Conservation (phyloP, 2,113 vertebrate genomes). For the Shinisaurus crocodilurus region DNA sequence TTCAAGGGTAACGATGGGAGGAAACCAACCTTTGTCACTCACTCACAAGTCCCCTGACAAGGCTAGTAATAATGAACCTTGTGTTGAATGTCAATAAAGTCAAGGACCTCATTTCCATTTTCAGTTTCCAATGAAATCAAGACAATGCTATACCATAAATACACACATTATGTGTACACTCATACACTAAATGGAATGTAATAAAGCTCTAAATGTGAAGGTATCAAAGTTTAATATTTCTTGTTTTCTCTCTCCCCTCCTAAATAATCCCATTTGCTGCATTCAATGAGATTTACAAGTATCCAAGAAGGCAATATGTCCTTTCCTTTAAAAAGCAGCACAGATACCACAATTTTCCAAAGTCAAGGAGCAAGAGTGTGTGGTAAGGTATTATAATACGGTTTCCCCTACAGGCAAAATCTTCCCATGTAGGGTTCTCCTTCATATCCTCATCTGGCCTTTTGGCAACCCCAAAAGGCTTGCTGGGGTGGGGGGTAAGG, state of each 20-base stretch:
- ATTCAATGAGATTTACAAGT: conserved; percentile 53
- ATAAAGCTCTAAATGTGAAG: conserved; percentile 32
- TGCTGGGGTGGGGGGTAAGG: too few species aligned
- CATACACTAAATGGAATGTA: conserved; percentile 24
- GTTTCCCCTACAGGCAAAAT: not conserved
- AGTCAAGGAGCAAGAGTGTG: conserved; percentile 39
- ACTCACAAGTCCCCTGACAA: conserved; percentile 10
- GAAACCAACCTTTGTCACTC: conserved; percentile 6
- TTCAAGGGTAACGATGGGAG: conserved; percentile 39
- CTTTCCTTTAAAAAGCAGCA: conserved; percentile 4
- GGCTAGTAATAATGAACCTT: conserved; percentile 42
- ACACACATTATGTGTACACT: not conserved
- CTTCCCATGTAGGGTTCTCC: conserved; percentile 6
- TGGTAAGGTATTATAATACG: not conserved
- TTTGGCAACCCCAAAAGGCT: not conserved
- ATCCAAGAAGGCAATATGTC: conserved; percentile 16
- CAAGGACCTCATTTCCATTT: conserved; percentile 18
- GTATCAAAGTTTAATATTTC: conserved; percentile 56
- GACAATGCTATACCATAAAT: not conserved
- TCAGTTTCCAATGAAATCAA: conserved; percentile 38
- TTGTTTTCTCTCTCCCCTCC: conserved; percentile 24
- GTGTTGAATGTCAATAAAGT: conserved; percentile 55
- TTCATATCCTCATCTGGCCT: not conserved
- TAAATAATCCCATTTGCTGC: conserved; percentile 38
- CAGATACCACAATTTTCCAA: conserved; percentile 60